Evolutionary conservation across 2,113 vertebrate genomes (phyloP).

Genomic region (Limanda limanda): DNA sequence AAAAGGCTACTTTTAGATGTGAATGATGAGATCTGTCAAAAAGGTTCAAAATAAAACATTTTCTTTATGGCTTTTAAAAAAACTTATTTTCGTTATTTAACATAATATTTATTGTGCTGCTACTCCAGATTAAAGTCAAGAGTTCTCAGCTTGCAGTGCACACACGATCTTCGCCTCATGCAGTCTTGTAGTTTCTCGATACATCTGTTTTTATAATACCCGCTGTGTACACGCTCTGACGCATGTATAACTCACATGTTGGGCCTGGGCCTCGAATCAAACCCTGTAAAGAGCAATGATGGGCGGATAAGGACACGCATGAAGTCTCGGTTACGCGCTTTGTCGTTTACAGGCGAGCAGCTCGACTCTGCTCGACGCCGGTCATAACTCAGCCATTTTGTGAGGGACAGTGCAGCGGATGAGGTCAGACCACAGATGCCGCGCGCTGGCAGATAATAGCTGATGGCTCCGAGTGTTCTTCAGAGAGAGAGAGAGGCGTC

Average conservation of each 20-base stretch:
- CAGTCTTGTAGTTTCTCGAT: conserved; percentile 18
- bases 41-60: not conserved
- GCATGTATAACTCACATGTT: conserved; percentile 52
- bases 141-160: not conserved
- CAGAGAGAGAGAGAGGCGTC: conserved; percentile 51
- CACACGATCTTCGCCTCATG: not conserved
- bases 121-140: too few species aligned
- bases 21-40: not conserved
- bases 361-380: conserved; percentile 39
- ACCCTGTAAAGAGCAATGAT: conserved; percentile 71
- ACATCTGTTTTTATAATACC: conserved; percentile 43
- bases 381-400: conserved; percentile 71
- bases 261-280: conserved; percentile 64
- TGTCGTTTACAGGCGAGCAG: conserved; percentile 67
- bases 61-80: not conserved
- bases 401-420: conserved; percentile 50
- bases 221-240: conserved; percentile 35
- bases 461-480: conserved; percentile 62
- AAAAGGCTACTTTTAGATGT: not conserved
- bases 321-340: conserved; percentile 43
- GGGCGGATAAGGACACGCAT: conserved; percentile 64
- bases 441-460: conserved; percentile 55
- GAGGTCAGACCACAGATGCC: conserved; percentile 59
- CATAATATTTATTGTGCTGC: too few species aligned
- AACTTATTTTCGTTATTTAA: too few species aligned